These are phyloP conservation scores for Nebria ingens DNA, from an alignment of 1,140 invertebrate genomes.

Conservation along the genomic window DNA sequence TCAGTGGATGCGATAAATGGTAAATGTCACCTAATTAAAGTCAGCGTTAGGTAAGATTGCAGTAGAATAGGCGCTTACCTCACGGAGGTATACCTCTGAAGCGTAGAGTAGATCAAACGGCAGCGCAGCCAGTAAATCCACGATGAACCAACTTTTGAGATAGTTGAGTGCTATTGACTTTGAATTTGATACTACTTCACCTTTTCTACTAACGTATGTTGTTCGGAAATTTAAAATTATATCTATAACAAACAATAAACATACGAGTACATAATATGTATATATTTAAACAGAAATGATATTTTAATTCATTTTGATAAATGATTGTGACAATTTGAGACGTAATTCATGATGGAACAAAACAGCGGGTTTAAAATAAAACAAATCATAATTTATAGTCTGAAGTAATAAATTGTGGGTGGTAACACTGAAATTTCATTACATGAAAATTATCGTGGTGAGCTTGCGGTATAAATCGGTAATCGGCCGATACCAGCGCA, in stretches of 20 bases:
- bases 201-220: conserved; percentile 96
- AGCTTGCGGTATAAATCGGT: background rate
- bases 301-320: no score
- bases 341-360: no score
- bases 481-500: background rate
- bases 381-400: background rate
- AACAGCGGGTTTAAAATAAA: background rate
- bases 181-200: conserved; percentile 92
- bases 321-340: no score
- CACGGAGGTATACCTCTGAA: conserved; percentile 70
- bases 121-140: conserved; percentile 88
- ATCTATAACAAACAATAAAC: conserved; percentile 71
- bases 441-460: conserved; percentile 1
- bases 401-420: background rate
- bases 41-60: background rate
- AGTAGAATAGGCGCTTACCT: conserved; percentile 46
- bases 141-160: conserved; percentile 89
- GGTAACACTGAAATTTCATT: conserved; percentile 4
- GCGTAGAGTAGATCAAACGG: conserved; percentile 94
- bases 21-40: no score
- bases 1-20: no score
- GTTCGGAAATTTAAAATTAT: conserved; percentile 97
- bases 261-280: no score
- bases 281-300: no score
- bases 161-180: conserved; percentile 84